phyloP scores from a whole-genome alignment of 2,888 invertebrate genomes.

The Nymphalis polychloros region DNA sequence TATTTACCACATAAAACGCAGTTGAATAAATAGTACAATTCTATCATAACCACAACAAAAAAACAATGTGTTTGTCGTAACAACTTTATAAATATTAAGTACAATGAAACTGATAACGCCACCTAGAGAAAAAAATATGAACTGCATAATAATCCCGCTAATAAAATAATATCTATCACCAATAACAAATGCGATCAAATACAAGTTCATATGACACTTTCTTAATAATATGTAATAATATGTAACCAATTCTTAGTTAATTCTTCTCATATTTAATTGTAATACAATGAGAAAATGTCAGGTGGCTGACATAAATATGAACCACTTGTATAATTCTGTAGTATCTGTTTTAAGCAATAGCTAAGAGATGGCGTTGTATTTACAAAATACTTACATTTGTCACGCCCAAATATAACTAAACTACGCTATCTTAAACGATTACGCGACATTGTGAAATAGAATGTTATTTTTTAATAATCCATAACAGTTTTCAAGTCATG shows the following conservation, averaged over 20 bases:
- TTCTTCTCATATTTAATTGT: too few relatives aligned
- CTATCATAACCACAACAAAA: neutral
- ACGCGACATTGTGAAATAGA: conserved; percentile 73
- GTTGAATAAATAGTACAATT: neutral
- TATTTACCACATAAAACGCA: too few relatives aligned
- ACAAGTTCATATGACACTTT: neutral
- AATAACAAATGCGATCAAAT: neutral
- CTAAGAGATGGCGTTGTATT: conserved; percentile 58
- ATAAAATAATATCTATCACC: neutral
- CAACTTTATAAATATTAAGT: neutral
- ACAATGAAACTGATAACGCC: neutral
- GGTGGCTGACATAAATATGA: neutral
- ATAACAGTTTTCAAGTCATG: conserved; percentile 70
- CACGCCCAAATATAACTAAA: conserved; percentile 69
- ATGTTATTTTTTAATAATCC: conserved; percentile 51
- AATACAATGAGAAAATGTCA: neutral
- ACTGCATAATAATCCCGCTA: neutral
- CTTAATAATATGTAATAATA: too few relatives aligned
- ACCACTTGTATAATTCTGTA: neutral
- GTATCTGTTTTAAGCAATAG: conserved; percentile 9
- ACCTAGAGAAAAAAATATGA: neutral
- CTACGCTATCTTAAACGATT: conserved; percentile 50
- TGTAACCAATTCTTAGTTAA: neutral
- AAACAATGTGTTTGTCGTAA: neutral
- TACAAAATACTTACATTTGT: conserved; percentile 49